Base-by-base conservation (phyloP, 2,113 vertebrate species). In the Canis aureus region DNA sequence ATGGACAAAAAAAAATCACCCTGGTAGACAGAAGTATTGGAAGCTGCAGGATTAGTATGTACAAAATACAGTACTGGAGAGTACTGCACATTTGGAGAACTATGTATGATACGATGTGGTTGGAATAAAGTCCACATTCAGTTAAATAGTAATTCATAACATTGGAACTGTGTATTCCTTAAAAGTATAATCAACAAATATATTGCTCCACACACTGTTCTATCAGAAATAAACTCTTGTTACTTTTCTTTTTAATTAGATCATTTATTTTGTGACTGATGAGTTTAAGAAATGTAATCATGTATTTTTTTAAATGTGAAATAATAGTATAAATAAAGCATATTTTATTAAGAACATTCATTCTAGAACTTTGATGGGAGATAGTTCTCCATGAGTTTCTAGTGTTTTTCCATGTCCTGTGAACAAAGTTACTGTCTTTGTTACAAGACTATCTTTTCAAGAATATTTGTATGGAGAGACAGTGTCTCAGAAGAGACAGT, bases 231-330 rank as follows among this genome's bases (percentile, higher is more conserved):
- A 29, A 38, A 49, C 38, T 94, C 7, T 3, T 71, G 13, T 74
- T 91, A 32, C 55, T 91, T 79, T 96, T 84, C 38, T 89, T 86
- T 93, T 88, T n/a, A 66, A 67, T 85, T 73, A 74, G 16, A 20
- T 57, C 32, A 73, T 89, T 94, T 89, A 73, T 92, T 96, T 82
- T 85, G 19, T 80, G 60, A 43, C 32, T 60, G 69, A 69, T 91
- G 27, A 16, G 27, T 88, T 69, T 88, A 64, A 62, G 57, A 89
- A 43, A 62, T 96, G 1, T 85, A 73, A 55, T 55, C 86, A 79
- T 85, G 9, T n/a, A 78, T 88, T 93, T 91, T 91, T 13, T 23
- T 64, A 35, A 66, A 4, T 88, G 16, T 62, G 59, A 60, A 76
- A 87, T 49, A 82, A 53, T 71, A 19, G 17, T 74, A 83, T 8